Percentiles rank a stretch among this genome's conserved stretches.
Evolutionary conservation across 2,113 vertebrate species (phyloP).

Genomic region (Bostrychus sinensis): DNA sequence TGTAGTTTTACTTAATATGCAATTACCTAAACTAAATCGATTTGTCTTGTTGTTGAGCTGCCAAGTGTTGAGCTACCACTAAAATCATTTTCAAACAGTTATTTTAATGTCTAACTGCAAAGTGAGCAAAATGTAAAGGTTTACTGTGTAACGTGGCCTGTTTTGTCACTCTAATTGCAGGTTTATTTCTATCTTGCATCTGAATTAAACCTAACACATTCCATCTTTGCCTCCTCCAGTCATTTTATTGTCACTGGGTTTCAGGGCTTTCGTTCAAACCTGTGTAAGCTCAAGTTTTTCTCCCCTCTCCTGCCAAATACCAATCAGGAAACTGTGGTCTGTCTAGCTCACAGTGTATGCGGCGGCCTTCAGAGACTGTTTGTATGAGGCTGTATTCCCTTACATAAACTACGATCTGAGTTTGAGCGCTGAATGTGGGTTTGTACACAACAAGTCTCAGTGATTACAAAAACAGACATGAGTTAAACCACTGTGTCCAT

Average conservation of each 20-base stretch:
- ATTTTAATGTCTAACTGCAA: no score
- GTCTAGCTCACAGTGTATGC: slow-evolving; percentile 48
- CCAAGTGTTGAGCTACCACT: no score
- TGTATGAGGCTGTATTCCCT: slow-evolving; percentile 38
- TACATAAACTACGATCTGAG: slow-evolving; percentile 34
- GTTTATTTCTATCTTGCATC: slow-evolving; percentile 31
- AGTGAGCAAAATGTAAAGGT: slow-evolving; percentile 49
- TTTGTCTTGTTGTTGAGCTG: no score
- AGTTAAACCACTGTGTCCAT: slow-evolving; percentile 15
- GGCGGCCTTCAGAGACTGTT: slow-evolving; percentile 34
- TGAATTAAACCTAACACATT: slow-evolving; percentile 35
- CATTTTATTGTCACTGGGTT: slow-evolving; percentile 55
- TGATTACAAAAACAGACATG: slow-evolving; percentile 13
- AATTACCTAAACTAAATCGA: no score
- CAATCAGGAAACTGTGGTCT: slow-evolving; percentile 64
- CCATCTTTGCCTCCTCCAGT: slow-evolving; percentile 34
- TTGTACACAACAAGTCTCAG: slow-evolving; percentile 3
- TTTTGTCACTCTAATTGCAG: slow-evolving; percentile 43
- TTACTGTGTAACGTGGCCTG: slow-evolving; percentile 44
- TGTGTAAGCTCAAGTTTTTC: slow-evolving; percentile 36
- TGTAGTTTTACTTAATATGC: no score
- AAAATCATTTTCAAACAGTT: no score
- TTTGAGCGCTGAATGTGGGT: slow-evolving; percentile 27
- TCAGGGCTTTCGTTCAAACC: slow-evolving; percentile 40
- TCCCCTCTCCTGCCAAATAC: slow-evolving; percentile 47